These are phyloP conservation scores for Sciaenops ocellatus DNA, from an alignment of 2,797 vertebrate genomes.

Conservation along the genomic window DNA sequence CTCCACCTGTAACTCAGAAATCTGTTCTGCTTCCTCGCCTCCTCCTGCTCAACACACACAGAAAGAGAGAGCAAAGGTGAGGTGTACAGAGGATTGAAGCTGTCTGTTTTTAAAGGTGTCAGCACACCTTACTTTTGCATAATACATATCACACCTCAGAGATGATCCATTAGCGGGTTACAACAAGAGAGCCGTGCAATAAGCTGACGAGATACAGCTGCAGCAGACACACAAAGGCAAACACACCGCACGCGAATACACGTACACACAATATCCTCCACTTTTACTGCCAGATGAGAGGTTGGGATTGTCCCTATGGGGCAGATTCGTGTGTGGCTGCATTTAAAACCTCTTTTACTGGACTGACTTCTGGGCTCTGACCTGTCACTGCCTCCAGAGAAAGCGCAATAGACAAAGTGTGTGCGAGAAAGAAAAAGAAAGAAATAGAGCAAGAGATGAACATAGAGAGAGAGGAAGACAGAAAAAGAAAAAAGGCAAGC, in stretches of 20 bases:
- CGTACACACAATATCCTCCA: constrained; percentile 42
- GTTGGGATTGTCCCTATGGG: constrained; percentile 56
- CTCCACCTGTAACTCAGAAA: constrained; percentile 80
- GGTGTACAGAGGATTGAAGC: constrained; percentile 71
- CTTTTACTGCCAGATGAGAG: constrained; percentile 63
- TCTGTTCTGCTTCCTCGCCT: constrained; percentile 70
- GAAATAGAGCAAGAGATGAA: constrained; percentile 51
- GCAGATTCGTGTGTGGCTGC: constrained; percentile 55
- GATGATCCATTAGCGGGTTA: constrained; percentile 87
- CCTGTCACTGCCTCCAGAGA: constrained; percentile 54
- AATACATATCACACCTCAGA: constrained; percentile 86
- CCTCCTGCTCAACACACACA: constrained; percentile 68
- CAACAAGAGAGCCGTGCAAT: constrained; percentile 70
- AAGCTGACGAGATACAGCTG: constrained; percentile 70
- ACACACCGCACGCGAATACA: constrained; percentile 48
- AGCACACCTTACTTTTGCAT: constrained; percentile 84
- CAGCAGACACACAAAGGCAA: constrained; percentile 43
- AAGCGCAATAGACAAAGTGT: constrained; percentile 57
- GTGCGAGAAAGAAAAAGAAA: constrained; percentile 46
- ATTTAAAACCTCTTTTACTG: constrained; percentile 71
- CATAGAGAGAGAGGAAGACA: constrained; percentile 44
- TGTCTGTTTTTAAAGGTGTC: constrained; percentile 83
- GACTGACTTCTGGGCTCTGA: constrained; percentile 58
- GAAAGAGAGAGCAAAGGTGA: constrained; percentile 64
- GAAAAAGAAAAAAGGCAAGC: constrained; percentile 58